Conservation (phyloP, 2,888 invertebrate genomes). For the Buathra laborator region DNA sequence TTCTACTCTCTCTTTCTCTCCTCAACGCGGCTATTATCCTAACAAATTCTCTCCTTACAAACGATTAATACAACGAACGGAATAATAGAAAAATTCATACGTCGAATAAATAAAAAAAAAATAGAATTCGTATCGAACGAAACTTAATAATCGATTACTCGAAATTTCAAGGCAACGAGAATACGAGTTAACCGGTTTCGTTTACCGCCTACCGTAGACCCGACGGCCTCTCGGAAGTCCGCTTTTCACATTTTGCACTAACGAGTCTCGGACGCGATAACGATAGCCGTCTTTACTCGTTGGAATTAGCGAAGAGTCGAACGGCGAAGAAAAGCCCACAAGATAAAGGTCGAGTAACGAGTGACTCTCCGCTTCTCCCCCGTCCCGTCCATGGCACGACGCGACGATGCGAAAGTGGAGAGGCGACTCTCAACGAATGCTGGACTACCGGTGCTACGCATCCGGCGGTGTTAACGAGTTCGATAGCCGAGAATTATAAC, state of each 20-base stretch:
- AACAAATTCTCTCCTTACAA: conserved; percentile 37
- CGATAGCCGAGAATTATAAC: conserved; percentile 45
- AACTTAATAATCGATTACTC: conserved; percentile 51
- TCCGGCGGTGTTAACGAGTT: conserved; percentile 56
- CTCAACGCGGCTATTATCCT: conserved; percentile 39
- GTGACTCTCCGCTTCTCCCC: background rate
- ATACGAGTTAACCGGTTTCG: conserved; percentile 60
- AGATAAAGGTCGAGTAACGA: conserved; percentile 56
- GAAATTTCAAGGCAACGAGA: conserved; percentile 29
- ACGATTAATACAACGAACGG: conserved; percentile 30
- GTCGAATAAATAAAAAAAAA: conserved; percentile 18
- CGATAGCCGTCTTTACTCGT: conserved; percentile 50
- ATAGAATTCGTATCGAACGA: conserved; percentile 32
- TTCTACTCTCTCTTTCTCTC: conserved; percentile 11
- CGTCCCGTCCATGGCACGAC: background rate
- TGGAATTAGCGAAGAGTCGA: conserved; percentile 55
- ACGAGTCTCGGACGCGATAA: conserved; percentile 62
- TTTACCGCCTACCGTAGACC: conserved; percentile 7
- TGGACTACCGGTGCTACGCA: conserved; percentile 53
- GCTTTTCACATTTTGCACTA: conserved; percentile 65
- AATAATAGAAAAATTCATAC: background rate
- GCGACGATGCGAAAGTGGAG: background rate
- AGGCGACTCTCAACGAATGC: conserved; percentile 48
- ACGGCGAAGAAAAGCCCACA: conserved; percentile 33
- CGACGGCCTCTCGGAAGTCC: conserved; percentile 3